Base-by-base conservation (phyloP, 1,140 invertebrate species). In the Ooceraea biroi region DNA sequence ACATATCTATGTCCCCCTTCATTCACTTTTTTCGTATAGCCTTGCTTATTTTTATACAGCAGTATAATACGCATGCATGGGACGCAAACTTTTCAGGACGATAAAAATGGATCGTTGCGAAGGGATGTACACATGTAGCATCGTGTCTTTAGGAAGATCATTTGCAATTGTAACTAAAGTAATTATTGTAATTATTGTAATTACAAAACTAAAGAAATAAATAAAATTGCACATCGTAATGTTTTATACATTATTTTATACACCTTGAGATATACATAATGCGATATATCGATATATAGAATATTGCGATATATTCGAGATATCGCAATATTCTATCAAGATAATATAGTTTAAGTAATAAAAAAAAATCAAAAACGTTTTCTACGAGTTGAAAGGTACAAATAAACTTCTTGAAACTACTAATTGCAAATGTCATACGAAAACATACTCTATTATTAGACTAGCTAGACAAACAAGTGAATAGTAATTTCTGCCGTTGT, bases 31-130 rank as follows among this genome's bases (percentile, higher is more conserved):
- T 58, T 12, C 65, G 25, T n/a, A 17, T 19, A 25, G 52, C 52
- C 55, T 78, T 60, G 65, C 46, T 80, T 19, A 80, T 69, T 80
- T 80, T 80, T 46, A 30, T 7, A 57, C 76, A 19, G 12, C 14
- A 25, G 19, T 48, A n/a, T 12, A 50, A 55, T 66, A 77, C 57
- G 60, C 36, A n/a, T n/a, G 7, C 36, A 36, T 7, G 36, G 36
- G 36, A 27, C n/a, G 19, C 10, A 76, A 17, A 30, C 48, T 57
- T 69, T 57, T 69, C 19, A 14, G 46, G 41, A 1, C 19, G 61
- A 66, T 41, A 30, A 55, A 63, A 19, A 57, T 7, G 46, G 36
- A 50, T 25, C 73, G 65, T 14, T 36, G 19, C 8, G 41, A 52
- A 3, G 7, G 14, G 30, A 36, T 12, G 41, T 11, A 41, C 22